Conservation (phyloP, 2,888 invertebrate species). For the Trachelus stipa region DNA sequence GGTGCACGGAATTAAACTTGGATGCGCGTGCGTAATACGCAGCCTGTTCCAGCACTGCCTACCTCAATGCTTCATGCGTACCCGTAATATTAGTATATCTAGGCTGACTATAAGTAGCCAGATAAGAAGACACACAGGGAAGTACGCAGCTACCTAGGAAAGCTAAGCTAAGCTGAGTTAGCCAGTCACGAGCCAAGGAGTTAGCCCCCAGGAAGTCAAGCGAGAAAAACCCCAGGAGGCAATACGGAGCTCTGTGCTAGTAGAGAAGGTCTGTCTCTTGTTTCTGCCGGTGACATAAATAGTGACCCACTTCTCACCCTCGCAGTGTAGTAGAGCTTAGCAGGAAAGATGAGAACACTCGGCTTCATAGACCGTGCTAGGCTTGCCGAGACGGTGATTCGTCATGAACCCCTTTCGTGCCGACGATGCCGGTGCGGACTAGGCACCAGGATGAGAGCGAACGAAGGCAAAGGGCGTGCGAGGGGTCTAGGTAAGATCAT, state of each 20-base stretch:
- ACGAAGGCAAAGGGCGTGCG: neutral
- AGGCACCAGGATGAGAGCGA: neutral
- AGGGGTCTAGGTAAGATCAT: neutral
- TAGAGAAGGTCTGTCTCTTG: slow-evolving; percentile 4
- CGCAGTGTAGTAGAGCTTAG: slow-evolving; percentile 15
- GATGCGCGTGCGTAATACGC: neutral
- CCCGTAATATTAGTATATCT: neutral
- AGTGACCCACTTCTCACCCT: slow-evolving; percentile 39
- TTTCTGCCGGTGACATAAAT: slow-evolving; percentile 44
- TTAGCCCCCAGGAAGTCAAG: slow-evolving; percentile 4
- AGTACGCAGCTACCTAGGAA: neutral
- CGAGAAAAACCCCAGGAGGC: neutral
- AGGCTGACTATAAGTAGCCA: neutral
- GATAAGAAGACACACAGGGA: neutral
- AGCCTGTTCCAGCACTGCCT: neutral
- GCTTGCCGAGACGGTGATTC: slow-evolving; percentile 16
- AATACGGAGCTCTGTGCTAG: slow-evolving; percentile 13
- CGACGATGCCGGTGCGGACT: slow-evolving; percentile 2
- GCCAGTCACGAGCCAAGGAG: neutral
- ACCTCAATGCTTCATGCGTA: neutral
- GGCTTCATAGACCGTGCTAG: slow-evolving; percentile 18
- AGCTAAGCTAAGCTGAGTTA: neutral
- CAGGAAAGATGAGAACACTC: slow-evolving; percentile 32
- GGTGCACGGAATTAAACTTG: neutral
- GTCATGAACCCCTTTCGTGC: slow-evolving; percentile 3